A percentile compares a stretch with the other conserved stretches of the same genome.
These are phyloP conservation scores for Anseranas semipalmata DNA, from an alignment of 2,113 vertebrate genomes.

Conservation along the genomic window DNA sequence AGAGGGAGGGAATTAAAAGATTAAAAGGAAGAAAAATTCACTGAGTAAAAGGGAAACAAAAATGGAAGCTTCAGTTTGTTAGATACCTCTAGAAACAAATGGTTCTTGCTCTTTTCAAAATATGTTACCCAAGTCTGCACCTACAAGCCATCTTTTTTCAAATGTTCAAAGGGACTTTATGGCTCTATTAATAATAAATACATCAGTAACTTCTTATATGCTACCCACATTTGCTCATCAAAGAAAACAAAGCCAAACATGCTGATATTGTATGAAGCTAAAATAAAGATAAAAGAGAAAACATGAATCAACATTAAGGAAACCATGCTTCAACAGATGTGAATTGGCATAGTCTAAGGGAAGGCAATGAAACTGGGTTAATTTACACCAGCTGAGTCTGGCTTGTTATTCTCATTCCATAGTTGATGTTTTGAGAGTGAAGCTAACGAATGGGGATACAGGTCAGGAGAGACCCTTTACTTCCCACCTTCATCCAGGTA, in stretches of 20 bases:
- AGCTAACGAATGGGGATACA: not conserved
- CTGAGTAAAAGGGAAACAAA: conserved; percentile 15
- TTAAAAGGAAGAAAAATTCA: conserved; percentile 39
- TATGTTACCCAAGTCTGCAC: not conserved
- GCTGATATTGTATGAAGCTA: not conserved
- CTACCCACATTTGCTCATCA: not conserved
- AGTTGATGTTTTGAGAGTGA: not conserved
- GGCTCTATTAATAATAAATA: not conserved
- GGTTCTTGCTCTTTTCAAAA: not conserved
- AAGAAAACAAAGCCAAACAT: not conserved
- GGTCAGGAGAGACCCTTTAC: not conserved
- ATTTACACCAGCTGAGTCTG: not conserved
- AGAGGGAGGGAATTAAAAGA: not conserved
- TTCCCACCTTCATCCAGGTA: not conserved
- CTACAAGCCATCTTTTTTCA: not conserved
- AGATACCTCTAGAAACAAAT: not conserved
- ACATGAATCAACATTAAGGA: not conserved
- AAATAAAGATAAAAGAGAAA: not conserved
- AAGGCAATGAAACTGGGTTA: not conserved
- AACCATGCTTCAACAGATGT: not conserved
- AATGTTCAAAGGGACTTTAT: not conserved
- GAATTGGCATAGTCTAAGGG: not conserved
- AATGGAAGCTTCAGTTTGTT: conserved; percentile 1
- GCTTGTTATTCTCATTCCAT: not conserved
- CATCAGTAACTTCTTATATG: not conserved